Base-by-base conservation (phyloP, 2,797 vertebrate species). In the Catamblyrhynchus diadema region DNA sequence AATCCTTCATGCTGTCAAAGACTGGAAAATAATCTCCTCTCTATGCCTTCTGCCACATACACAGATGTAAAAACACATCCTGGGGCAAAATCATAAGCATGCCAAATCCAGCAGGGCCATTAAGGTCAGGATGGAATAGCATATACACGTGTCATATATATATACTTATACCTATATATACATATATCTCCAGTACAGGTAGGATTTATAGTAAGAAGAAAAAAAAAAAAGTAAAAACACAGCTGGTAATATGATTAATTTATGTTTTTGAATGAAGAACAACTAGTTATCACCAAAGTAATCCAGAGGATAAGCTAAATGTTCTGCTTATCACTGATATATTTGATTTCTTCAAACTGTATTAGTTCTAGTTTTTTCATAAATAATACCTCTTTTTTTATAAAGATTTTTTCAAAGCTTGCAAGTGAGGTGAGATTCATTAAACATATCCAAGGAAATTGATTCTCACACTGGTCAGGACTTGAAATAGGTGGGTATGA, bases 1-100 rank as follows among this genome's bases (percentile, higher is more conserved):
- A 93, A 94, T 86, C 79, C 57, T 32, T 60, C 61, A 71, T 88
- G 91, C 89, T 95, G 81, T 94, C 85, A 81, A 72, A 65, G 79
- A 83, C 69, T 88, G 84, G 90, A 83, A 93, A 96, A 91, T 94
- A 87, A 93, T 87, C 72, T 84, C 60, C 89, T 92, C 50, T 25
- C 65, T 88, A 3, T 94, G 42, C 89, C 87, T 95, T 94, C 91
- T 96, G 87, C 75, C 89, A 74, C 85, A 78, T 60, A 35, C 81
- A 83, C 81, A 94, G 85, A 71, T 90, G 89, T 81, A 87, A 72
- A 71, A 91, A 91, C 91, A 86, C 42, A 78, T 90, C 91, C 85
- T 74, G 69, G 89, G 85, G 91, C 89, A 94, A 93, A 95, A 94
- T 91, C 59, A 61, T 59, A 45, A 71, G 54, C n/a, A 5, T 3